Base-by-base conservation (phyloP, 2,888 invertebrate genomes). In the Drosophila quinaria region DNA sequence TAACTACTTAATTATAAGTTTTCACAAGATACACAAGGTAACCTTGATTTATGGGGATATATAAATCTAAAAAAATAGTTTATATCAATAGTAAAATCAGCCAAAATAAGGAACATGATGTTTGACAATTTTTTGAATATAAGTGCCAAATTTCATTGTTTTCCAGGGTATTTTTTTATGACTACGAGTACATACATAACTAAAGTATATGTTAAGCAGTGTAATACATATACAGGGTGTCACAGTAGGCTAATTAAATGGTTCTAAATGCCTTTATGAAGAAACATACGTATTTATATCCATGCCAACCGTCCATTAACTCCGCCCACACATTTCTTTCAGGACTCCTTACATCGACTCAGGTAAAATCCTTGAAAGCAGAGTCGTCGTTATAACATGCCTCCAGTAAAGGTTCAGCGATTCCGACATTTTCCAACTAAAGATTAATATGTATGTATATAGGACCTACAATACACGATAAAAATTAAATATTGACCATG, bases 81-180 rank as follows among this genome's bases (percentile, higher is more conserved):
- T n/a, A n/a, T n/a, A n/a, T n/a, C n/a, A n/a, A n/a, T n/a, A n/a
- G n/a, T n/a, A n/a, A n/a, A n/a, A n/a, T n/a, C n/a, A n/a, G n/a
- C n/a, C n/a, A n/a, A n/a, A n/a, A n/a, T n/a, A n/a, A n/a, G n/a
- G n/a, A n/a, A n/a, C n/a, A n/a, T n/a, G n/a, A n/a, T n/a, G n/a
- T n/a, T n/a, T n/a, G n/a, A n/a, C n/a, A n/a, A n/a, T n/a, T n/a
- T n/a, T n/a, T n/a, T n/a, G n/a, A n/a, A n/a, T 25, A 25, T 25
- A n/a, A n/a, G n/a, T n/a, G n/a, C n/a, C n/a, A n/a, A n/a, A n/a
- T n/a, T n/a, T n/a, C n/a, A n/a, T n/a, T n/a, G n/a, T n/a, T n/a
- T 67, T 79, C 78, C 81, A 81, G n/a, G 78, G 54, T 80, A 78
- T 70, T 74, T 77, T 77, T 80, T 72, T 44, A 54, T 61, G 44